Conservation (phyloP, 2,888 invertebrate species). For the Neocrepidodera transversa region DNA sequence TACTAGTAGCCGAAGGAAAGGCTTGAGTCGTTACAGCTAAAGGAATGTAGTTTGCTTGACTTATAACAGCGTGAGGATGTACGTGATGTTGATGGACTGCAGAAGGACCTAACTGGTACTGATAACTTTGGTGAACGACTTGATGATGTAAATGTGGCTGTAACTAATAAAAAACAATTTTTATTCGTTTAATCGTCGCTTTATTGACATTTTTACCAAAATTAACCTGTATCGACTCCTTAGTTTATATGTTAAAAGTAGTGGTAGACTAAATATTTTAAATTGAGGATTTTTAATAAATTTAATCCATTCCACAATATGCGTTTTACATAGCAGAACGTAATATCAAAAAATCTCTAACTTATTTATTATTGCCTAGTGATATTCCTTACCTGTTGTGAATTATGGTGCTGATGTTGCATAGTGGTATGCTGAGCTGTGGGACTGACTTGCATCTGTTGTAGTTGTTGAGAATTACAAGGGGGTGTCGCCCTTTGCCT, state of each 20-base stretch:
- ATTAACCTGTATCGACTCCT: no score
- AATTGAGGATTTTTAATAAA: no score
- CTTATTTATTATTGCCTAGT: background rate
- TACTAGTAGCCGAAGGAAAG: constrained; percentile 64
- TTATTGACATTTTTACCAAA: no score
- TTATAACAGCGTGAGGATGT: constrained; percentile 59
- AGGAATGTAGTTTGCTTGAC: constrained; percentile 63
- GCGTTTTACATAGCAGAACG: no score
- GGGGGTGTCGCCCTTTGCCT: constrained; percentile 57
- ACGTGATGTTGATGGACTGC: constrained; percentile 57
- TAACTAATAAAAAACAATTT: constrained; percentile 31
- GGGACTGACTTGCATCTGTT: constrained; percentile 56
- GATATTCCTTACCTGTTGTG: constrained; percentile 50
- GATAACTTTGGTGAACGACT: constrained; percentile 58
- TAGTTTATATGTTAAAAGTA: no score
- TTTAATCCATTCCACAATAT: no score
- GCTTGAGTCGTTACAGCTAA: constrained; percentile 68
- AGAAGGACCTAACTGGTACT: constrained; percentile 47
- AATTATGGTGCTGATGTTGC: constrained; percentile 56
- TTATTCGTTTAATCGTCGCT: no score
- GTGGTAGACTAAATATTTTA: no score
- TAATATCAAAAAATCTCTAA: no score
- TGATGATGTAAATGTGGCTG: constrained; percentile 58
- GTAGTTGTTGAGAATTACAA: constrained; percentile 51
- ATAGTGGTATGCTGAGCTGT: constrained; percentile 49